These are phyloP conservation scores for Mastomys natalensis DNA, from an alignment of 2,113 vertebrate genomes.

Conservation along the genomic window DNA sequence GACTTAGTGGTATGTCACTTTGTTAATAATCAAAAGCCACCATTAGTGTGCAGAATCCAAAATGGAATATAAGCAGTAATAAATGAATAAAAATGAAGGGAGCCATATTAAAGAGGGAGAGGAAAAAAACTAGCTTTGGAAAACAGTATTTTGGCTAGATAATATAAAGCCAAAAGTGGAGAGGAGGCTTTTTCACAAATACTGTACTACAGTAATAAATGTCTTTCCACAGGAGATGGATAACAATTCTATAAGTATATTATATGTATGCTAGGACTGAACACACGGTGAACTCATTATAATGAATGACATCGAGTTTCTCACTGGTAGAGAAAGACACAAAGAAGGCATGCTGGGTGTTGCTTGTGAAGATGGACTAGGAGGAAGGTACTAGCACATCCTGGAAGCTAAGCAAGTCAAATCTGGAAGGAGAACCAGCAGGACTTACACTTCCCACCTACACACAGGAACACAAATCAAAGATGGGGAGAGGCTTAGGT, in stretches of 20 bases:
- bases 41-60: neutral
- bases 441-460: neutral
- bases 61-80: neutral
- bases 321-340: neutral
- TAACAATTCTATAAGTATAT: neutral
- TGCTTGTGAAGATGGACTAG: neutral
- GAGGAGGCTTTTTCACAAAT: neutral
- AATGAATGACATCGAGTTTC: neutral
- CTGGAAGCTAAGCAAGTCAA: no score
- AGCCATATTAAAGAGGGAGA: neutral
- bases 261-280: neutral
- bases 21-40: neutral
- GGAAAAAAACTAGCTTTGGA: neutral
- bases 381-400: neutral
- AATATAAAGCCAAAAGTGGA: neutral
- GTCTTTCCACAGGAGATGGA: neutral
- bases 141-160: neutral
- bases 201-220: neutral
- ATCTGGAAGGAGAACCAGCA: neutral
- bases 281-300: neutral
- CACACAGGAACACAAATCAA: neutral
- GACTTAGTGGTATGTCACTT: neutral
- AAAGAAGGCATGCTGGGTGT: neutral
- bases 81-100: neutral
- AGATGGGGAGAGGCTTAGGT: neutral